Base-by-base conservation (phyloP, 2,888 invertebrate genomes). In the Pheosia gnoma region DNA sequence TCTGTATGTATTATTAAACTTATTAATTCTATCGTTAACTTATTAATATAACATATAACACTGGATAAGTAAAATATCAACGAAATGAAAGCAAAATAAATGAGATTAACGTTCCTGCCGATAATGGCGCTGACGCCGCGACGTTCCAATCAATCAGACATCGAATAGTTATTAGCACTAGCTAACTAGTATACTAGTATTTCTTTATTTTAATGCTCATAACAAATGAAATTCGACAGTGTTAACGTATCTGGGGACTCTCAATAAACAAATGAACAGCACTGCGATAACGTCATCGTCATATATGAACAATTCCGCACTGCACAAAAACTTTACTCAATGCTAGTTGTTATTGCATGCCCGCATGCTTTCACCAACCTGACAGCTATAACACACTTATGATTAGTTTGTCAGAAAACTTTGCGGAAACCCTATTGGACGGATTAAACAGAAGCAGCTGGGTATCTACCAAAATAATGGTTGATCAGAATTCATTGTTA, bases 301-400 rank as follows among this genome's bases (percentile, higher is more conserved):
- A 76, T 75, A 78, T 71, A 70, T 70, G 73, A 79, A 78, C 75
- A 71, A 79, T 67, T 72, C 70, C 68, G 70, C 73, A 77, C 75
- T 79, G 80, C 77, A 78, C 78, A 78, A 79, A 81, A 78, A 80
- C 79, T 78, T 75, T 71, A 68, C 70, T 67, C 76, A 81, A 71
- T 77, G 78, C 74, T 70, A 77, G 75, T 76, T 77, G 78, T 78
- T 82, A 82, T 80, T 85, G 86, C 80, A 81, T 80, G 72, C 81
- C 80, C 82, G 79, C 79, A 79, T 82, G 70, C 73, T 78, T 77
- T 74, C 76, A 65, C 70, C 65, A 60, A 61, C 41, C 64, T 39
- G 51, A 59, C 43, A 63, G 58, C 54, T 61, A 60, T 56, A 69
- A 75, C 72, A 73, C 72, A 72, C 25, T 25, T 73, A 73, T 72